Percentiles rank a stretch among this genome's conserved stretches.
Conservation (phyloP, 2,797 vertebrate species). For the Platalea minor region DNA sequence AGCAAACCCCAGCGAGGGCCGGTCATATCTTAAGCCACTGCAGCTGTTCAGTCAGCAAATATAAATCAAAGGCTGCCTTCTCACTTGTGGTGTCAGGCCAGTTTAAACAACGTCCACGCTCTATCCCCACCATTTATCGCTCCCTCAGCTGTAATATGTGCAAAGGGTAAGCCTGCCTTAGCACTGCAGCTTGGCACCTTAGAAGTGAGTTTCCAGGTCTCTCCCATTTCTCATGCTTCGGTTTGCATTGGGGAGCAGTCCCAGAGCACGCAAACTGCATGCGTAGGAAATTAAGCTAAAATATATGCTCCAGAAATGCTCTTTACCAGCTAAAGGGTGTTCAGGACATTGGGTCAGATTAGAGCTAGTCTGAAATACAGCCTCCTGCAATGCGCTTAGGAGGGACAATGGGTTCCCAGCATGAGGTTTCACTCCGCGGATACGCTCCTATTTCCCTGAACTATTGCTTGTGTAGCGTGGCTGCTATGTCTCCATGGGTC, state of each 20-base stretch:
- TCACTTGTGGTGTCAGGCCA: not conserved
- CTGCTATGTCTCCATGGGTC: not conserved
- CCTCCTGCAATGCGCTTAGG: not conserved
- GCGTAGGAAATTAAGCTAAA: not conserved
- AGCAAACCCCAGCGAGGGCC: not conserved
- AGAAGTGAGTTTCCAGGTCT: not conserved
- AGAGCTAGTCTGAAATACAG: not conserved
- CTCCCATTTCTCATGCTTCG: not conserved
- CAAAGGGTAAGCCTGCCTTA: not conserved
- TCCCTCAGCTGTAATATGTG: not conserved
- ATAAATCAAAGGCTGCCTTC: not conserved
- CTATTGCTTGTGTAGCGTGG: not conserved
- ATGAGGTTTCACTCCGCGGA: not conserved
- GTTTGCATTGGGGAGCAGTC: rapidly evolving
- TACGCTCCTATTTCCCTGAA: not conserved
- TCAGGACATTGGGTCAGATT: not conserved
- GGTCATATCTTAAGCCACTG: not conserved
- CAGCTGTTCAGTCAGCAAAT: not conserved
- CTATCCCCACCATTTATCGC: not conserved
- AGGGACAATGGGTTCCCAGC: not conserved
- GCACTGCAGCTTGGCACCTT: not conserved
- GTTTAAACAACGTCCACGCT: not conserved
- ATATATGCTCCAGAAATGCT: not conserved
- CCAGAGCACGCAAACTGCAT: rapidly evolving
- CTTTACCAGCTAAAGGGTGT: not conserved